phyloP scores from a whole-genome alignment of 2,797 vertebrate species.

The Hapalemur alaotrensis region DNA sequence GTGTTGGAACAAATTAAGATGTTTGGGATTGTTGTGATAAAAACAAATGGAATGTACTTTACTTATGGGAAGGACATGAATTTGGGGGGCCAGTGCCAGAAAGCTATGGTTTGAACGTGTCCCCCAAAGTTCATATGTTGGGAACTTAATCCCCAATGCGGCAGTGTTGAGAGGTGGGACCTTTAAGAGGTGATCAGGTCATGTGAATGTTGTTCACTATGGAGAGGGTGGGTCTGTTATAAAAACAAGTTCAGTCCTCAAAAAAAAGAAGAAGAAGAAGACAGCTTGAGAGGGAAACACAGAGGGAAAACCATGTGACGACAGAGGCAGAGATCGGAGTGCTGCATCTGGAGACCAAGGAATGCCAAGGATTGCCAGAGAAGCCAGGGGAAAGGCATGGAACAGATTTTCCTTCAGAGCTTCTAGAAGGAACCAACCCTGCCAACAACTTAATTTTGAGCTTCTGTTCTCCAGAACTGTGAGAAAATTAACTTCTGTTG shows the following conservation, averaged over 20 bases:
- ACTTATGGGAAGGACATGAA: not conserved
- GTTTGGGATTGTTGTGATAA: not conserved
- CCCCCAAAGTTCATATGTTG: not conserved
- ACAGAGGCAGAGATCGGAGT: too few relatives aligned
- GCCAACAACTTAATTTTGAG: too few relatives aligned
- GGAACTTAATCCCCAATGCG: not conserved
- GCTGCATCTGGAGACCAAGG: too few relatives aligned
- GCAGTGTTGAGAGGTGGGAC: not conserved
- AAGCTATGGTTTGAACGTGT: not conserved
- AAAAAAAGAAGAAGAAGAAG: too few relatives aligned
- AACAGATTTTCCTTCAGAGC: too few relatives aligned
- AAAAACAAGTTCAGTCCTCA: not conserved
- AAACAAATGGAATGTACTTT: not conserved
- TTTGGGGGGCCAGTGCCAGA: not conserved
- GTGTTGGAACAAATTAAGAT: not conserved
- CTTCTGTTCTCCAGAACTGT: too few relatives aligned
- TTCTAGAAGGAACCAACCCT: too few relatives aligned
- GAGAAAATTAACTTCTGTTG: too few relatives aligned
- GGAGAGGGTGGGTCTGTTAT: not conserved
- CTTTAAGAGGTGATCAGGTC: not conserved
- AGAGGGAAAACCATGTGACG: too few relatives aligned
- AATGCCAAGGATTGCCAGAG: too few relatives aligned
- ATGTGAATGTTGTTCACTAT: not conserved
- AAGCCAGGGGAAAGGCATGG: too few relatives aligned
- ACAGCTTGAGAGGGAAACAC: too few relatives aligned